phyloP scores from a whole-genome alignment of 2,113 vertebrate genomes.

The Edolisoma coerulescens region DNA sequence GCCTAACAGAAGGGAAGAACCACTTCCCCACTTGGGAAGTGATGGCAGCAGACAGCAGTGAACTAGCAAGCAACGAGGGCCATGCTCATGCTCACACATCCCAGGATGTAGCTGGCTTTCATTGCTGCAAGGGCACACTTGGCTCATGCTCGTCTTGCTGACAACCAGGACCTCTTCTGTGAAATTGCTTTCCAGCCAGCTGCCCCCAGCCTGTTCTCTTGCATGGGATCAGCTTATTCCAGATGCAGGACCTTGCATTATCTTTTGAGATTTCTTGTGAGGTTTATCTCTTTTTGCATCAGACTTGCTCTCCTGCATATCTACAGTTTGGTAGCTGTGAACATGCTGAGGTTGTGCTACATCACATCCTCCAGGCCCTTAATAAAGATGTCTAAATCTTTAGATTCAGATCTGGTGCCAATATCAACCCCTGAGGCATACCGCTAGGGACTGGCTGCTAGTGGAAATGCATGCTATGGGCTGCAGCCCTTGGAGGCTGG shows the following conservation, averaged over 20 bases:
- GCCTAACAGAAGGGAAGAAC: background rate
- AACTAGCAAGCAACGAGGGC: background rate
- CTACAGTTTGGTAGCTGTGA: background rate
- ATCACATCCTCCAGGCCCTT: background rate
- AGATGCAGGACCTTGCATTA: background rate
- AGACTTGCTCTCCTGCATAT: background rate
- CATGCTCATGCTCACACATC: background rate
- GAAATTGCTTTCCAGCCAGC: background rate
- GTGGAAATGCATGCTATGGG: background rate
- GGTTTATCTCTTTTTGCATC: background rate
- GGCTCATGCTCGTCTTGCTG: background rate
- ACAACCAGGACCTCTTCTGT: background rate
- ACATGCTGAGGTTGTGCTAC: background rate
- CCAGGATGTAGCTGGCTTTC: background rate
- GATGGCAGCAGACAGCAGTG: background rate
- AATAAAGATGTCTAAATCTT: background rate
- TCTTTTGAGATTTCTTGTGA: background rate
- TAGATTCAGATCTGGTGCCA: background rate
- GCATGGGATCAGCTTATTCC: background rate
- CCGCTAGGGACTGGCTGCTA: background rate
- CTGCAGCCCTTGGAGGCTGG: background rate
- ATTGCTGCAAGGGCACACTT: background rate
- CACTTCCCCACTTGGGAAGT: background rate
- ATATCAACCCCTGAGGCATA: background rate
- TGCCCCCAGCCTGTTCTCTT: background rate